Evolutionary conservation across 2,888 invertebrate species (phyloP).

Genomic region (Leptinotarsa haldemani): DNA sequence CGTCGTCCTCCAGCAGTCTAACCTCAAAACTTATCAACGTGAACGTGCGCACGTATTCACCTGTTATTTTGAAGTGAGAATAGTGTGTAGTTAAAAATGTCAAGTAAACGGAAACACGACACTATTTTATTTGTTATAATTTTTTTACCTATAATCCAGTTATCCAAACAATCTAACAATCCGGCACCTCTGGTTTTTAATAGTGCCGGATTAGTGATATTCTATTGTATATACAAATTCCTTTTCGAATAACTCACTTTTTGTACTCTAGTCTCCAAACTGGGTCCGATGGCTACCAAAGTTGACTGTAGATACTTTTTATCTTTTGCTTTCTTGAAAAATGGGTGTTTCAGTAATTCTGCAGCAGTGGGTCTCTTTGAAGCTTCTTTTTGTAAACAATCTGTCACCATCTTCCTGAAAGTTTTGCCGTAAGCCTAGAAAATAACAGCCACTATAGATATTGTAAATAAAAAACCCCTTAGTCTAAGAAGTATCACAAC

Average conservation of each 20-base stretch:
- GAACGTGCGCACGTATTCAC: too few species aligned
- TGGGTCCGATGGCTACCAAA: constrained; percentile 86
- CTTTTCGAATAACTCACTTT: constrained; percentile 73
- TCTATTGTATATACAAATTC: neutral
- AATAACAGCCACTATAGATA: constrained; percentile 27
- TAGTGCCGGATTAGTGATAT: too few species aligned
- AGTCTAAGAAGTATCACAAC: neutral
- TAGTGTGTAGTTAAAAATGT: too few species aligned
- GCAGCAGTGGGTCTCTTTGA: constrained; percentile 94
- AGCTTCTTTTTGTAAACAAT: constrained; percentile 96
- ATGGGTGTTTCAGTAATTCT: constrained; percentile 95
- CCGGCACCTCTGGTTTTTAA: too few species aligned
- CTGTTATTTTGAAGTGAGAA: too few species aligned
- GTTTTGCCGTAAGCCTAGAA: constrained; percentile 89
- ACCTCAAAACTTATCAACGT: too few species aligned
- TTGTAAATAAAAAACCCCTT: neutral
- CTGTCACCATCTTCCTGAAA: constrained; percentile 95
- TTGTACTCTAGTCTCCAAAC: constrained; percentile 89
- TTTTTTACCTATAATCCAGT: too few species aligned
- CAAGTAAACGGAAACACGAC: too few species aligned
- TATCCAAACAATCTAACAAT: too few species aligned
- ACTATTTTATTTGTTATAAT: too few species aligned
- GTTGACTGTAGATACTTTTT: constrained; percentile 89
- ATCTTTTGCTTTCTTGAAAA: constrained; percentile 98
- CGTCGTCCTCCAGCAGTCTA: too few species aligned